phyloP scores from a whole-genome alignment of 2,113 vertebrate species.

The Vulpes vulpes region DNA sequence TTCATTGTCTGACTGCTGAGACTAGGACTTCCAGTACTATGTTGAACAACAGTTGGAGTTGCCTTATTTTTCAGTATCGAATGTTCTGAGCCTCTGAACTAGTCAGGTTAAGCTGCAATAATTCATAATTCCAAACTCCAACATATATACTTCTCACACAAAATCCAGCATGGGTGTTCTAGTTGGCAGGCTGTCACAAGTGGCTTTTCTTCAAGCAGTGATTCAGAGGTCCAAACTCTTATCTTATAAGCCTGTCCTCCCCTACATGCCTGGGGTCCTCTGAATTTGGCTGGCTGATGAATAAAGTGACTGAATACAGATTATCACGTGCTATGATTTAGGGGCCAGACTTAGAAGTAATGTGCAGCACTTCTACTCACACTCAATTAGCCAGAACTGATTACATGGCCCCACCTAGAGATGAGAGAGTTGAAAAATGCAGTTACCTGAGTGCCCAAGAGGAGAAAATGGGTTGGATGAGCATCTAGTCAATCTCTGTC shows the following conservation, averaged over 20 bases:
- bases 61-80: slow-evolving; percentile 22
- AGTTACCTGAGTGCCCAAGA: background rate
- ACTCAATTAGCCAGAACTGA: background rate
- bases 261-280: background rate
- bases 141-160: background rate
- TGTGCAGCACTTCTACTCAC: background rate
- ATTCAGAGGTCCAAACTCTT: background rate
- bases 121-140: slow-evolving; percentile 29
- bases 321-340: background rate
- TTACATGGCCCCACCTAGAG: background rate
- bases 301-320: slow-evolving; percentile 25
- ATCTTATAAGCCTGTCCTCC: background rate
- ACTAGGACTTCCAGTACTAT: background rate
- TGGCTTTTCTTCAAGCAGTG: slow-evolving; percentile 18
- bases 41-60: background rate
- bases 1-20: background rate
- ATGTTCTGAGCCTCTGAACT: background rate
- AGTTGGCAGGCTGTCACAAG: background rate
- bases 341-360: background rate
- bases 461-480: background rate
- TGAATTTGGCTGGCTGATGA: background rate
- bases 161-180: background rate
- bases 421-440: background rate
- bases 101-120: background rate
- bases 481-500: background rate